These are phyloP conservation scores for Sus cebifrons DNA, from an alignment of 2,797 vertebrate species.

Conservation along the genomic window DNA sequence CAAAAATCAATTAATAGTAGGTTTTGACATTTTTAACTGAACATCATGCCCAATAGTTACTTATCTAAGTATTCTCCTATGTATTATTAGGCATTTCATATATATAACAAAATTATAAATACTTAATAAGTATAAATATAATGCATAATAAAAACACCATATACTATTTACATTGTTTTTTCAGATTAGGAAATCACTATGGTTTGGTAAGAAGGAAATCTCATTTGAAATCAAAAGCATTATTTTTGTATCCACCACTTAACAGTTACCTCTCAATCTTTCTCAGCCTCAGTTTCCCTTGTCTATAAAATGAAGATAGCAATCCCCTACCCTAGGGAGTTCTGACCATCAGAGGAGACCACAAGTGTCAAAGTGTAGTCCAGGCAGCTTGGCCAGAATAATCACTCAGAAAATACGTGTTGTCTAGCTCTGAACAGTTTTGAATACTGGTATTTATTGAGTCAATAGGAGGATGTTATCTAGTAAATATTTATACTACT, in stretches of 20 bases:
- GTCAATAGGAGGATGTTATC: not conserved
- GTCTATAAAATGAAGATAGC: not conserved
- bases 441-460: not conserved
- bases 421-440: not conserved
- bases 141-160: not conserved
- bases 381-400: not conserved
- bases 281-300: not conserved
- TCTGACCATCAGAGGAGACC: not conserved
- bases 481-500: not conserved
- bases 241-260: not conserved
- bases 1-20: not conserved
- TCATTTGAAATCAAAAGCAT: not conserved
- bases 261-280: not conserved
- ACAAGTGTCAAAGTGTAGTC: not conserved
- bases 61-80: not conserved
- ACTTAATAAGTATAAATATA: not conserved
- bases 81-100: not conserved
- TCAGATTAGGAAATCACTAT: slow-evolving; percentile 1
- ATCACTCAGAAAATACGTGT: not conserved
- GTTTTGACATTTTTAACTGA: not conserved
- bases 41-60: not conserved
- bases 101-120: not conserved
- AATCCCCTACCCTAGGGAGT: not conserved
- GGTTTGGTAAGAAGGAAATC: not conserved
- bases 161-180: not conserved